Evolutionary conservation across 1,140 invertebrate species (phyloP), one percentile per base, ranked within the genome.

Genomic region (Hylaeus anthracinus): DNA sequence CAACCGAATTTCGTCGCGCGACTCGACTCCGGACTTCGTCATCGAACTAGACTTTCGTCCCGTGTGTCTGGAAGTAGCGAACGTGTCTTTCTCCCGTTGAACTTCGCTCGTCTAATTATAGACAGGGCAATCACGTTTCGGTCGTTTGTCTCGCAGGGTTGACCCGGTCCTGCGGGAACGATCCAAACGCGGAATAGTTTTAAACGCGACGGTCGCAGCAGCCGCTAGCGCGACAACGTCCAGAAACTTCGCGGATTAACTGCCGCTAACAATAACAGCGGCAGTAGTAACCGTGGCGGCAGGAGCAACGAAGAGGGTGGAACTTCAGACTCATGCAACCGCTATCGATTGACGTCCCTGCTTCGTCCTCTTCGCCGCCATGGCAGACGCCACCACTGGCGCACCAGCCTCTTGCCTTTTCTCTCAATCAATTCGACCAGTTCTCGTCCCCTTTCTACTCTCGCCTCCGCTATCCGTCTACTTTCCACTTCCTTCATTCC

Each of bases 291-390:
- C 26, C 41, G 64, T 53, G 56, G 45, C n/a, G 26, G 51, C 10
- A 43, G 76, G 39, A 78, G 60, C 51, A 65, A 66, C 66, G 72
- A 71, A 72, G 75, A 77, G 84, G 86, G 75, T 88, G 81, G 5
- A 8, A 76, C 65, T 88, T 84, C 74, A 76, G 82, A 88, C 83
- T 82, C 86, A 82, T 90, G 83, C 85, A 89, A 86, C 85, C 85
- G 77, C 78, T 90, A 90, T 90, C 88, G 89, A 90, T 90, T 90
- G 88, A 90, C 89, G 83, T 83, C 77, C 87, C 79, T 85, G 63
- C 83, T 58, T 75, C 77, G 73, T 67, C 81, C 70, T 77, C 78
- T 60, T 70, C 78, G 72, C 53, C 72, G 64, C 74, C 71, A 58
- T 77, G 48, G 55, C n/a, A 66, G 69, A 15, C 74, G 71, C 82